Evolutionary conservation across 2,113 vertebrate species (phyloP).

Genomic region (Psittacula cyanocephala): DNA sequence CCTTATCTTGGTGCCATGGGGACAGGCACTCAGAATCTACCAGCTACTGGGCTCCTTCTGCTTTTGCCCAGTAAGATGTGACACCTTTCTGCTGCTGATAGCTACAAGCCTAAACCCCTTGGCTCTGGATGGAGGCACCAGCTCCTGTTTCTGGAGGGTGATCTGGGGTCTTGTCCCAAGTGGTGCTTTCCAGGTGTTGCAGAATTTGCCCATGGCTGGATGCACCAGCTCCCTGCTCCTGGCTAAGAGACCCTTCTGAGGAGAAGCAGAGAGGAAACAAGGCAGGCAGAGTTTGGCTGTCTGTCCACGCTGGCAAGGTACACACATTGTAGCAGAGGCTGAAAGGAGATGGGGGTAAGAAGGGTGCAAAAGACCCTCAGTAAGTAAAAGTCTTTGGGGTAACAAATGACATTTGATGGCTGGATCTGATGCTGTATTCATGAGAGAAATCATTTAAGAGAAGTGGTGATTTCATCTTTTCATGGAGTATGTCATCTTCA

Average conservation of each 20-base stretch:
- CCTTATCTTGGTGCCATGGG: background rate
- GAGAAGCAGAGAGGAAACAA: background rate
- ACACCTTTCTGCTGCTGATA: background rate
- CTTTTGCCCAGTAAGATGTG: background rate
- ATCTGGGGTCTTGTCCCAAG: background rate
- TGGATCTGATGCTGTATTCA: background rate
- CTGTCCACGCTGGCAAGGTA: rapidly evolving
- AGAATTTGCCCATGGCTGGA: rapidly evolving
- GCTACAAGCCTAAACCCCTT: background rate
- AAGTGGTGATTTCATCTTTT: constrained; percentile 41
- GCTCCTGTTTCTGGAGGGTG: background rate
- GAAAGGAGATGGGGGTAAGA: background rate
- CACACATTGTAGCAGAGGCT: background rate
- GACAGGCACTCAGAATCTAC: background rate
- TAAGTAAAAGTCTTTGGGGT: background rate
- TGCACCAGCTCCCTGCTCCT: background rate
- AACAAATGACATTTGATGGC: background rate
- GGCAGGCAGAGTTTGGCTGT: background rate
- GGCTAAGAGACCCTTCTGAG: background rate
- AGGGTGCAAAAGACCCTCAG: background rate
- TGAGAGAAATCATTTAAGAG: constrained; percentile 8
- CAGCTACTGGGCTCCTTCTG: background rate
- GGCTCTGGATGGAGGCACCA: background rate
- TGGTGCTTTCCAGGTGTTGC: background rate
- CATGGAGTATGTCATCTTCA: constrained; percentile 26